Conservation (phyloP, 2,888 invertebrate species). For the Phengaris alcon region DNA sequence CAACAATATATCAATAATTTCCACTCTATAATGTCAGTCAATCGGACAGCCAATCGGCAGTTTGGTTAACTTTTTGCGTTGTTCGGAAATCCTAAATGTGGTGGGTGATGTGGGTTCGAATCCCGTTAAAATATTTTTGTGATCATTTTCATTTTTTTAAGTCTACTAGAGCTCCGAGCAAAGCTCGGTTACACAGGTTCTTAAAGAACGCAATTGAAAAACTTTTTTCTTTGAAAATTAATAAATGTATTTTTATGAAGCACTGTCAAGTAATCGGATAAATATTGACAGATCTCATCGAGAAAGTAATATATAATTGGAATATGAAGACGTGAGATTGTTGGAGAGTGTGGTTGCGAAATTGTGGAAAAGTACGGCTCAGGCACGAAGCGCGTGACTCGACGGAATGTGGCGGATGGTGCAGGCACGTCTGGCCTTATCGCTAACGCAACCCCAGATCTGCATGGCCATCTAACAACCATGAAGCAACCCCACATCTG, state of each 20-base stretch:
- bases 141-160: too few relatives aligned
- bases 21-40: too few relatives aligned
- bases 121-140: too few relatives aligned
- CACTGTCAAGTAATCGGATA: background rate
- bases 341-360: slow-evolving; percentile 18
- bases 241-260: background rate
- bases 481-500: background rate
- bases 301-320: background rate
- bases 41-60: too few relatives aligned
- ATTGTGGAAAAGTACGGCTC: slow-evolving; percentile 2
- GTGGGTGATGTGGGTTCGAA: too few relatives aligned
- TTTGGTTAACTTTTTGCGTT: too few relatives aligned
- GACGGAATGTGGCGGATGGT: slow-evolving; percentile 13
- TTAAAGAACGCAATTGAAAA: too few relatives aligned
- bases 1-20: too few relatives aligned
- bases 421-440: slow-evolving; percentile 17
- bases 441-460: slow-evolving; percentile 16
- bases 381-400: slow-evolving; percentile 26
- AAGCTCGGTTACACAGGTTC: too few relatives aligned
- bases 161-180: too few relatives aligned
- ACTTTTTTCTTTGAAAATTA: background rate
- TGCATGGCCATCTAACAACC: background rate
- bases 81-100: too few relatives aligned
- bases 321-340: slow-evolving; percentile 22
- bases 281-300: background rate